These are phyloP conservation scores for Ceratina japonica DNA, from an alignment of 1,140 invertebrate genomes.

Conservation along the genomic window DNA sequence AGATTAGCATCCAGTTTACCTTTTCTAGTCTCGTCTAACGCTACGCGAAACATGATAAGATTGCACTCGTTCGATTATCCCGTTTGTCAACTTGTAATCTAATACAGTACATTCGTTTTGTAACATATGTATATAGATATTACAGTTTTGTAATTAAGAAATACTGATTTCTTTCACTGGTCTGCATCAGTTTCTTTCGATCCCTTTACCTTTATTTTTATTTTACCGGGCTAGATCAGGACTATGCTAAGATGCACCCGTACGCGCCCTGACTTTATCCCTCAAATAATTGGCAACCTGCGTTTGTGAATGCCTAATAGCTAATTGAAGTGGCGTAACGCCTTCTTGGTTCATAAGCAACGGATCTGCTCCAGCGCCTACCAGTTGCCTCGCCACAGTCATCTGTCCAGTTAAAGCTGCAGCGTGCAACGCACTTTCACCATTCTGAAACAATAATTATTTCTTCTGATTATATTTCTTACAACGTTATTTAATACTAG, in stretches of 20 bases:
- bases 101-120: constrained; percentile 23
- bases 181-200: not conserved
- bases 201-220: not conserved
- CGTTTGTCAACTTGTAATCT: constrained; percentile 12
- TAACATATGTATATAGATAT: constrained; percentile 14
- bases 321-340: constrained; percentile 84
- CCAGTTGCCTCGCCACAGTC: constrained; percentile 87
- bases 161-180: constrained; percentile 38
- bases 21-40: constrained; percentile 14
- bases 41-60: constrained; percentile 17
- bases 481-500: not conserved
- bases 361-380: constrained; percentile 86
- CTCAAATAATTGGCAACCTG: constrained; percentile 82
- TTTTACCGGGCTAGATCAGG: not conserved
- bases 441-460: constrained; percentile 84
- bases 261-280: constrained; percentile 73
- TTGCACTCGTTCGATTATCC: constrained; percentile 5
- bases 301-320: constrained; percentile 80
- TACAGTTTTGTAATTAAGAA: constrained; percentile 36
- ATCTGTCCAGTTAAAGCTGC: constrained; percentile 93
- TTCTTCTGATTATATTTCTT: not conserved
- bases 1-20: constrained; percentile 1
- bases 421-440: constrained; percentile 93
- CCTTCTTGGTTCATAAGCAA: constrained; percentile 85
- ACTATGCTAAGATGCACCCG: constrained; percentile 62